phyloP scores from a whole-genome alignment of 2,888 invertebrate genomes.

The Nebria salina region DNA sequence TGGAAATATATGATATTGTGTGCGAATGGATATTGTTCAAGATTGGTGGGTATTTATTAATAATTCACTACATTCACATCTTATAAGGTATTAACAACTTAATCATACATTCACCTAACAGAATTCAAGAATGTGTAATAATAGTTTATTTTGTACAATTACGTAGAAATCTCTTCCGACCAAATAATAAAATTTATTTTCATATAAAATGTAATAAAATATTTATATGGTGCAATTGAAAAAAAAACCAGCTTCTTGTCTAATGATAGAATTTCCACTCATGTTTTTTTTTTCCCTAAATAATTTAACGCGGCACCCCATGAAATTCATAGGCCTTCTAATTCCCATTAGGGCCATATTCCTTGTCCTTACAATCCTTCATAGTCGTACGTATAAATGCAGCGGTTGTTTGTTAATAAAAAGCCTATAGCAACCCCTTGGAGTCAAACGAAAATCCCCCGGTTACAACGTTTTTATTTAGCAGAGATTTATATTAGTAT shows the following conservation, averaged over 20 bases:
- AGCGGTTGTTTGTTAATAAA: conserved; percentile 20
- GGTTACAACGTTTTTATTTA: conserved; percentile 60
- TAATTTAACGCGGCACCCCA: not conserved
- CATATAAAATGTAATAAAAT: no score
- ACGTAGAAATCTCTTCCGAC: no score
- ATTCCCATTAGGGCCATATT: not conserved
- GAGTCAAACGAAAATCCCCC: conserved; percentile 51
- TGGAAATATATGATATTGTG: not conserved
- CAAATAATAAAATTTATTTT: no score
- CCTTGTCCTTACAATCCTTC: not conserved
- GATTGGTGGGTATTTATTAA: not conserved
- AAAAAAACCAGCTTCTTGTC: not conserved
- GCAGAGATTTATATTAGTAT: conserved; percentile 63
- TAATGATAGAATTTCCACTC: not conserved
- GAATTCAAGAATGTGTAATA: no score
- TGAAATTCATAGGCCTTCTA: not conserved
- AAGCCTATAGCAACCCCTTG: conserved; percentile 41
- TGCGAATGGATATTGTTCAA: not conserved
- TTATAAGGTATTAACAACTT: not conserved
- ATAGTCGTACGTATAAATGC: not conserved
- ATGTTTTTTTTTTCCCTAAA: not conserved
- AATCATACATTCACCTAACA: not conserved
- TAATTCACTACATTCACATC: not conserved
- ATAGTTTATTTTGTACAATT: no score
- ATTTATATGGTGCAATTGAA: not conserved